phyloP scores from a whole-genome alignment of 92 coral and sea anemone species.

The Diadumene lineata region DNA sequence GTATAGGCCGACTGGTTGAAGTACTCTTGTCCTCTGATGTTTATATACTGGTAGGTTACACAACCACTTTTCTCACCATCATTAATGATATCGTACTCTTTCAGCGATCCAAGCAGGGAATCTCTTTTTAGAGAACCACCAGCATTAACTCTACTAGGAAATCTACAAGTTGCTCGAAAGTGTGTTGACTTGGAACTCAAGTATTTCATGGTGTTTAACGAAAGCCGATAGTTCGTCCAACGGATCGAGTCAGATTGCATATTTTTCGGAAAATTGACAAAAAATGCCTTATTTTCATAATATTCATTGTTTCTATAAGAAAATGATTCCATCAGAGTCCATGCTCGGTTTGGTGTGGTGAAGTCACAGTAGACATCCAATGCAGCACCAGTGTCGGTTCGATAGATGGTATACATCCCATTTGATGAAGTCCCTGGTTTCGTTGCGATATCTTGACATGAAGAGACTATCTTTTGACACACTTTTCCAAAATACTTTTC shows the following conservation, averaged over 20 bases:
- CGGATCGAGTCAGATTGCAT: background rate
- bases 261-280: background rate
- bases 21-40: background rate
- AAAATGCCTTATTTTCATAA: background rate
- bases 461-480: background rate
- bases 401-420: constrained; percentile 18
- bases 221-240: constrained; percentile 29
- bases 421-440: background rate
- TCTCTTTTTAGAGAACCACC: background rate
- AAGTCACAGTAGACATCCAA: constrained; percentile 32
- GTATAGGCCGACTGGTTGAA: background rate
- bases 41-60: background rate
- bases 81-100: background rate
- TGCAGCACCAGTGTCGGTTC: background rate
- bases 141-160: constrained; percentile 2
- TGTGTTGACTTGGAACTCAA: constrained; percentile 10
- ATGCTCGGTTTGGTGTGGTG: background rate
- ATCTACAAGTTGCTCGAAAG: constrained; percentile 38
- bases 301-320: background rate
- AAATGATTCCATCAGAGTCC: constrained; percentile 32
- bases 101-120: background rate
- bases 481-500: no score
- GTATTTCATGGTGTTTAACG: constrained; percentile 30
- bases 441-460: constrained; percentile 9
- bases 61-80: background rate